phyloP scores from a whole-genome alignment of 92 coral and sea anemone species.

The Porites rus region DNA sequence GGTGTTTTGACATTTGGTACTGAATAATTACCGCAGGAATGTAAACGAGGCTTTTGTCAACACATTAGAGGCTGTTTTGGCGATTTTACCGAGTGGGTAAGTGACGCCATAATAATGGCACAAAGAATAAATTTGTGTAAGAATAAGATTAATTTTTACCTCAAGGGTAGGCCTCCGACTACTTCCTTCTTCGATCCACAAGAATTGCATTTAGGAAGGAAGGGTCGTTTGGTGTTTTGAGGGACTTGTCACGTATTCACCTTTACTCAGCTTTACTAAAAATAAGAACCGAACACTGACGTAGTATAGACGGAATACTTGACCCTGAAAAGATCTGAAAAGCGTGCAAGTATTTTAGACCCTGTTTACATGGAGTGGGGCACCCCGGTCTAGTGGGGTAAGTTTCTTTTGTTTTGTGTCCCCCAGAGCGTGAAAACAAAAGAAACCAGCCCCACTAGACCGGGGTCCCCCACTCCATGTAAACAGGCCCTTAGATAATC shows the following conservation, averaged over 20 bases:
- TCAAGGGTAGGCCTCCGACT: background rate
- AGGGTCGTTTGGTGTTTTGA: no score
- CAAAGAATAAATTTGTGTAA: constrained; percentile 8
- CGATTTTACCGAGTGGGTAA: constrained; percentile 38
- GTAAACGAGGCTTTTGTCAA: constrained; percentile 42
- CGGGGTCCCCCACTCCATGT: no score
- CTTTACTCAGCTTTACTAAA: background rate
- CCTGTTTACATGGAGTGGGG: background rate
- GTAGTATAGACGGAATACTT: background rate
- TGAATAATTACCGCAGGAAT: constrained; percentile 31
- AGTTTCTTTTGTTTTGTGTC: no score
- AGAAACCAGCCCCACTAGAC: no score
- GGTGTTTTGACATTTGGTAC: constrained; percentile 22
- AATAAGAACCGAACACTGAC: background rate
- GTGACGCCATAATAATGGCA: constrained; percentile 28
- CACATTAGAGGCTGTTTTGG: constrained; percentile 11
- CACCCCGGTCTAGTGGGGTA: no score
- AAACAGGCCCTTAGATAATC: no score
- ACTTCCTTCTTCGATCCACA: background rate
- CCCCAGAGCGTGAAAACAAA: no score
- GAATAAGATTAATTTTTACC: constrained; percentile 16
- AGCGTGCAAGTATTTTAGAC: constrained; percentile 16
- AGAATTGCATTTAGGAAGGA: background rate
- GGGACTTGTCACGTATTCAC: constrained; percentile 11
- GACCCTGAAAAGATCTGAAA: background rate